These are phyloP conservation scores for Taurulus bubalis DNA, from an alignment of 2,113 vertebrate species.

Conservation along the genomic window DNA sequence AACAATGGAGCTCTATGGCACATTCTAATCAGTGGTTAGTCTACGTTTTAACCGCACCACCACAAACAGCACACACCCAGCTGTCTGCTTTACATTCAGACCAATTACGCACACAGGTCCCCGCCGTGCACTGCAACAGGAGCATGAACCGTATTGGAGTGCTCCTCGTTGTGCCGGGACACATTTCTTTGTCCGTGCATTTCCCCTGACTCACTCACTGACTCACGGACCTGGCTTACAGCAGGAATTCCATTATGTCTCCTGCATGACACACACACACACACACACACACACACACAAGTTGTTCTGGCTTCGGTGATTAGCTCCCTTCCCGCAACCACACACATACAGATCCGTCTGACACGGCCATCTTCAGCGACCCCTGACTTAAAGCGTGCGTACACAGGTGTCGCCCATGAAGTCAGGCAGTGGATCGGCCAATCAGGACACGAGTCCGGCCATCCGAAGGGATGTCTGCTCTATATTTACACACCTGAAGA, in stretches of 20 bases:
- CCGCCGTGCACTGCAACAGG: background rate
- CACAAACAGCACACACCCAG: background rate
- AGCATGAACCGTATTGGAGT: background rate
- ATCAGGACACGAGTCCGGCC: background rate
- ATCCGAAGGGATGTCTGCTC: background rate
- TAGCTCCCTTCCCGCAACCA: no score
- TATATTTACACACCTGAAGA: background rate
- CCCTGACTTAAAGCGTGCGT: background rate
- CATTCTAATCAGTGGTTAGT: background rate
- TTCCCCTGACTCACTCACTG: conserved; percentile 54
- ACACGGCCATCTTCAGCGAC: conserved; percentile 8
- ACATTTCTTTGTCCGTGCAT: conserved; percentile 2
- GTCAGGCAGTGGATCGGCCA: conserved; percentile 9
- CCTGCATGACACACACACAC: conserved; percentile 1
- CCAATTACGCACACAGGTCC: background rate
- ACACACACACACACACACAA: conserved; percentile 28
- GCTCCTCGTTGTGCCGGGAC: conserved; percentile 16
- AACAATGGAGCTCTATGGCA: background rate
- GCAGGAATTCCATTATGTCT: conserved; percentile 62
- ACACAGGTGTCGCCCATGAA: conserved; percentile 6
- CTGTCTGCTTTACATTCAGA: background rate
- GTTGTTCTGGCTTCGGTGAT: no score
- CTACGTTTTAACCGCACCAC: background rate
- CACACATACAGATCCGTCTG: background rate
- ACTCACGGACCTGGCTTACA: conserved; percentile 46